Evolutionary conservation across 64 coral and sea anemone genomes (phyloP).

Genomic region (Montipora cactus): DNA sequence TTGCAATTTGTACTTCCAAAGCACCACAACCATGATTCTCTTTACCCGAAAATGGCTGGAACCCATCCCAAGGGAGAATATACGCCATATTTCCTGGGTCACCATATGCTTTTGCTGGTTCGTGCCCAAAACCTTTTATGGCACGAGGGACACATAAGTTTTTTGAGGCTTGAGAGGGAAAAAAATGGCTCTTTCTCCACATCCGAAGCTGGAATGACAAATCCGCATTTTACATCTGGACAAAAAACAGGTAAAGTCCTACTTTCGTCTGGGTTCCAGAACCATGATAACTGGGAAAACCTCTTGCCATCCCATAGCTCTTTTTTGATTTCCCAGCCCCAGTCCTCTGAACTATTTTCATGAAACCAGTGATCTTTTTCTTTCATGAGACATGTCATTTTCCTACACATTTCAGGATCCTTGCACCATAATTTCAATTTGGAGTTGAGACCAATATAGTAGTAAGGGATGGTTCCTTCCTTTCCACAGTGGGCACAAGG

Average conservation of each 20-base stretch:
- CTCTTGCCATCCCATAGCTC: constrained; percentile 56
- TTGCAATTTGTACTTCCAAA: constrained; percentile 47
- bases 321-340: constrained; percentile 33
- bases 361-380: constrained; percentile 59
- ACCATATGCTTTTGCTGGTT: background rate
- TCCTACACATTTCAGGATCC: constrained; percentile 22
- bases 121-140: background rate
- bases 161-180: background rate
- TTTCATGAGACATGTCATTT: constrained; percentile 22
- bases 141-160: constrained; percentile 23
- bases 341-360: background rate
- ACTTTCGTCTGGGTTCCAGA: constrained; percentile 41
- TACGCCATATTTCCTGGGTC: constrained; percentile 59
- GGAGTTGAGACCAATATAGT: constrained; percentile 13
- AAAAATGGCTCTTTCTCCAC: background rate
- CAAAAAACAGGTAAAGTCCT: constrained; percentile 26
- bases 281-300: constrained; percentile 49
- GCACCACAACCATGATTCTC: constrained; percentile 1
- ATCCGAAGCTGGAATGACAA: constrained; percentile 3
- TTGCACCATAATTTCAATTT: constrained; percentile 44
- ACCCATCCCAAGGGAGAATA: background rate
- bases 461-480: constrained; percentile 38
- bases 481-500: constrained; percentile 23
- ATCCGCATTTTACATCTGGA: constrained; percentile 5
- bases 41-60: background rate